Evolutionary conservation across 2,113 vertebrate species (phyloP).

Genomic region (Poeciliopsis prolifica): DNA sequence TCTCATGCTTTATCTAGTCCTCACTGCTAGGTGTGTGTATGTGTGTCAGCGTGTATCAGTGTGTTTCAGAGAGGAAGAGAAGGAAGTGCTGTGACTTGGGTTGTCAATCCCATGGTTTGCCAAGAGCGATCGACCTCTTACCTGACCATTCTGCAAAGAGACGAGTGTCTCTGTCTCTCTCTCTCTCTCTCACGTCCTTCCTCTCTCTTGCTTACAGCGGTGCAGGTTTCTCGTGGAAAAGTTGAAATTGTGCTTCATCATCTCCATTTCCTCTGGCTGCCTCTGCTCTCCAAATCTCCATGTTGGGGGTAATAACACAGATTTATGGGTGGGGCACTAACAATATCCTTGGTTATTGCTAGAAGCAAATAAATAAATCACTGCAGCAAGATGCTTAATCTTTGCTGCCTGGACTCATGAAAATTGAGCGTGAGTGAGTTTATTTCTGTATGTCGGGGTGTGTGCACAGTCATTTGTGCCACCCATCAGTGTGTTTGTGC

Average conservation of each 20-base stretch:
- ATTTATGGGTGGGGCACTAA: conserved; percentile 56
- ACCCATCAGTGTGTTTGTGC: background rate
- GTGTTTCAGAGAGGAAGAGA: background rate
- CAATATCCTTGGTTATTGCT: conserved; percentile 65
- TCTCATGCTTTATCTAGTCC: conserved; percentile 19
- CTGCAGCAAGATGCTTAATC: conserved; percentile 43
- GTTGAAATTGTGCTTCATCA: conserved; percentile 52
- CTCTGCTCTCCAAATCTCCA: conserved; percentile 40
- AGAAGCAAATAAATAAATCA: conserved; percentile 70
- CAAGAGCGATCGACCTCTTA: conserved; percentile 11
- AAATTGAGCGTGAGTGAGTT: background rate
- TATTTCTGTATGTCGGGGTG: conserved; percentile 17
- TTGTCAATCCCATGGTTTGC: conserved; percentile 15
- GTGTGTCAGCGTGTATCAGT: background rate
- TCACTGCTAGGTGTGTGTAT: background rate
- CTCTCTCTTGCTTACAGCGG: conserved; percentile 5
- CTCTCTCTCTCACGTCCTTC: background rate
- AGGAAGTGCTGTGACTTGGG: background rate
- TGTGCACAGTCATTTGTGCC: conserved; percentile 7
- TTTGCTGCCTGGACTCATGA: conserved; percentile 25
- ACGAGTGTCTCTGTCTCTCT: conserved; percentile 18
- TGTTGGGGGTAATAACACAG: conserved; percentile 54
- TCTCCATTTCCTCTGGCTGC: conserved; percentile 42
- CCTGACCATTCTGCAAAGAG: conserved; percentile 11
- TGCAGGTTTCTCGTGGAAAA: conserved; percentile 36